These are phyloP conservation scores for Branchipolynoe longqiensis DNA, from an alignment of 2,888 invertebrate genomes.

Conservation along the genomic window DNA sequence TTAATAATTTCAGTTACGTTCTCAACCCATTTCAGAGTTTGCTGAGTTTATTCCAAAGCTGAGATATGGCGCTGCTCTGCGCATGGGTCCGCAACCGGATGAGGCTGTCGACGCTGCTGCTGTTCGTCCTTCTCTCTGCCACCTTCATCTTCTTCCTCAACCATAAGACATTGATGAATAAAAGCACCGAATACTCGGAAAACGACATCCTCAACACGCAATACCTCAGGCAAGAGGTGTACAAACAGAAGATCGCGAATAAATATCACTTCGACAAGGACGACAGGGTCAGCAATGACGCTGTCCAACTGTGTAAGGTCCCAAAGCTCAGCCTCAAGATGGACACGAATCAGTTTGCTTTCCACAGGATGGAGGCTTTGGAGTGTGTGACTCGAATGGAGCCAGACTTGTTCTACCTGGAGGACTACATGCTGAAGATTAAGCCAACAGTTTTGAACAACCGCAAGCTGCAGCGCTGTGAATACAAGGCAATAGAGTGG, in stretches of 20 bases:
- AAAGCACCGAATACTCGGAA: not conserved
- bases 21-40: no score
- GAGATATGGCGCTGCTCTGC: not conserved
- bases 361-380: conserved; percentile 6
- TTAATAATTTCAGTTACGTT: no score
- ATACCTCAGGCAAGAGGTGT: not conserved
- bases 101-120: not conserved
- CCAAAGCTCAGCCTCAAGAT: conserved; percentile 51
- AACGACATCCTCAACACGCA: conserved; percentile 35
- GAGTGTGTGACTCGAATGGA: conserved; percentile 49
- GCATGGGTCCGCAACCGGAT: not conserved
- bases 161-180: not conserved
- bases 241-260: conserved; percentile 2
- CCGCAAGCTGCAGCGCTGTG: conserved; percentile 61
- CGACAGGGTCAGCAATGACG: not conserved
- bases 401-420: conserved; percentile 69
- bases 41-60: no score
- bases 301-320: conserved; percentile 41
- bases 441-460: conserved; percentile 67
- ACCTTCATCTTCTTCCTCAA: conserved; percentile 11
- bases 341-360: conserved; percentile 57
- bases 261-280: conserved; percentile 50
- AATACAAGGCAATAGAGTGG: conserved; percentile 64
- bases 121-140: not conserved
- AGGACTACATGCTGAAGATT: conserved; percentile 68